These are phyloP conservation scores for Apamea epomidion DNA, from an alignment of 2,888 invertebrate species.

Conservation along the genomic window DNA sequence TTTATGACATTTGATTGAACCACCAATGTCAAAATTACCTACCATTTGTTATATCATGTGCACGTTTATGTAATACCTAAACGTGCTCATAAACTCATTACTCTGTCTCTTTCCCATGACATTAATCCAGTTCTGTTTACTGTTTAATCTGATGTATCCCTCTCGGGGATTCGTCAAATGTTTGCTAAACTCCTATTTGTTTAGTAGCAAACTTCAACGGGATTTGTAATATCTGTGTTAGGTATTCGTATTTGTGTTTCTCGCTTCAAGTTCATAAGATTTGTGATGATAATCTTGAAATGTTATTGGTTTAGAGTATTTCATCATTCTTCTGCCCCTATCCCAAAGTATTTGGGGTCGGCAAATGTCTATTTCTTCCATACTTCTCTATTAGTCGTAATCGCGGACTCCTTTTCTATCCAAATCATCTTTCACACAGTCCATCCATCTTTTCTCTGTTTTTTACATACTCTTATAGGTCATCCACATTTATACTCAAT, in stretches of 20 bases:
- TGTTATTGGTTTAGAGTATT: conserved; percentile 9
- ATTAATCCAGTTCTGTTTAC: conserved; percentile 34
- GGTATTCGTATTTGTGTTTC: conserved; percentile 32
- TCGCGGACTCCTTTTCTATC: not conserved
- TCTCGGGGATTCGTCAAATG: conserved; percentile 31
- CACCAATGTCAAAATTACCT: not conserved
- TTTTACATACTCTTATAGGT: not conserved
- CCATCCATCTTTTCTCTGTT: not conserved
- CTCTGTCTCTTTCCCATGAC: not conserved
- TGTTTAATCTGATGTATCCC: conserved; percentile 27
- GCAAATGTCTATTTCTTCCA: too few species aligned
- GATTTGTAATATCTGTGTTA: conserved; percentile 20
- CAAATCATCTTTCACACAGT: not conserved
- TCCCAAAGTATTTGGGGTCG: not conserved
- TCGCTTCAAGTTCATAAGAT: conserved; percentile 3
- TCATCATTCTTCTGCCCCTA: not conserved
- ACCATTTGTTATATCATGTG: not conserved
- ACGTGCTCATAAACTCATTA: conserved; percentile 5
- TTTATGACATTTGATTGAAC: not conserved
- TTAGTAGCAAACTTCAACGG: conserved; percentile 17
- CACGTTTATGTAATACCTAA: not conserved
- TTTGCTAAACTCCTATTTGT: conserved; percentile 47
- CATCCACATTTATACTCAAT: not conserved
- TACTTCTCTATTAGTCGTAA: not conserved
- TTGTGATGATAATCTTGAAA: conserved; percentile 11